phyloP scores from a whole-genome alignment of 2,888 invertebrate species.

The Aplocera efformata region DNA sequence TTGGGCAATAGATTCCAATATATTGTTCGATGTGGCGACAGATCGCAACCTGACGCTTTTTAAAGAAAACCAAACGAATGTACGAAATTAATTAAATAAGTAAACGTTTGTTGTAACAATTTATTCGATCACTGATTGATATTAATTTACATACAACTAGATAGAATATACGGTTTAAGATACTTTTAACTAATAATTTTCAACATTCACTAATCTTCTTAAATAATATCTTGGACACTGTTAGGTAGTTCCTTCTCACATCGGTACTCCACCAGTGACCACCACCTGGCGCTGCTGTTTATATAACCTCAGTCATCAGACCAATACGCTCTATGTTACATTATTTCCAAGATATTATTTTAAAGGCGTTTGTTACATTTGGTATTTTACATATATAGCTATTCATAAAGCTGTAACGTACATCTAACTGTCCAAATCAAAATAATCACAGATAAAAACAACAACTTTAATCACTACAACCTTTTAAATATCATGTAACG shows the following conservation, averaged over 20 bases:
- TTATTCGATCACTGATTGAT: conserved; percentile 78
- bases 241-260: too few species aligned
- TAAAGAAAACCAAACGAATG: too few species aligned
- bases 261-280: too few species aligned
- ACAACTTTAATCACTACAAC: too few species aligned
- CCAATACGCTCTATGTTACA: conserved; percentile 1
- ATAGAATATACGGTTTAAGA: conserved; percentile 60
- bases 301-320: too few species aligned
- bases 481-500: conserved; percentile 28
- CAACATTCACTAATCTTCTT: conserved; percentile 19
- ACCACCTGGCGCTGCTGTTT: too few species aligned
- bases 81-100: background rate
- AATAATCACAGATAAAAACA: conserved; percentile 36
- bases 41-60: too few species aligned
- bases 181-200: conserved; percentile 41
- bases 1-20: too few species aligned
- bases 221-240: conserved; percentile 17
- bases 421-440: conserved; percentile 31
- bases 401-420: conserved; percentile 50
- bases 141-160: conserved; percentile 55
- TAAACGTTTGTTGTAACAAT: conserved; percentile 71
- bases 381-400: conserved; percentile 41
- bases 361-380: conserved; percentile 3
- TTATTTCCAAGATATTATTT: conserved; percentile 15
- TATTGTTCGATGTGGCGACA: too few species aligned